Evolutionary conservation across 1,140 invertebrate genomes (phyloP).

Genomic region (Drosophila triauraria): DNA sequence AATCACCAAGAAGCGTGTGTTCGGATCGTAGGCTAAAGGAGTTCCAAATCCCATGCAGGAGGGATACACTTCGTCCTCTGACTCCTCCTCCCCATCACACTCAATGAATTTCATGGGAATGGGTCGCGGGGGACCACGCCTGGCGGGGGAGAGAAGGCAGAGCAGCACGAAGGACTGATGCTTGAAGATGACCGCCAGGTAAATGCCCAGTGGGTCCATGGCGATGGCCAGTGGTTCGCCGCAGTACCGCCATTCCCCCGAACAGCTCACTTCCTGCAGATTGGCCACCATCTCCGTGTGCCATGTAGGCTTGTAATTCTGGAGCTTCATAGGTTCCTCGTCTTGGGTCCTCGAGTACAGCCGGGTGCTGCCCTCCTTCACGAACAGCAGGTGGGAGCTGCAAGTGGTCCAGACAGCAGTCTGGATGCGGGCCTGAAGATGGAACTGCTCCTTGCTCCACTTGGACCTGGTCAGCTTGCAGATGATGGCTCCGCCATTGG

Average conservation of each 20-base stretch:
- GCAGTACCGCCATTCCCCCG: background rate
- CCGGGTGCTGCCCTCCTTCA: background rate
- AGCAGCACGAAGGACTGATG: slow-evolving; percentile 37
- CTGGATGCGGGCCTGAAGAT: slow-evolving; percentile 9
- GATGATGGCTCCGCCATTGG: background rate
- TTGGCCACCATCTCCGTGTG: slow-evolving; percentile 2
- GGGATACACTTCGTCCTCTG: slow-evolving; percentile 1
- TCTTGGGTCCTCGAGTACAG: slow-evolving; percentile 3
- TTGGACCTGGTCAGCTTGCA: background rate
- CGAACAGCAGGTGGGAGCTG: slow-evolving; percentile 24
- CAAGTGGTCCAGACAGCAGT: slow-evolving; percentile 38
- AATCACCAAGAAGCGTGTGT: background rate
- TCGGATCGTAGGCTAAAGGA: background rate
- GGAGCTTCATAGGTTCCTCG: background rate
- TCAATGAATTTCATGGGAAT: slow-evolving; percentile 12
- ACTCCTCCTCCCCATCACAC: background rate
- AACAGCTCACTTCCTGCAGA: background rate
- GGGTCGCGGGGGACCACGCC: background rate
- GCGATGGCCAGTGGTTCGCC: slow-evolving; percentile 13
- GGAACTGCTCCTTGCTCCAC: background rate
- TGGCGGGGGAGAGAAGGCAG: background rate
- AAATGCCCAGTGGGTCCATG: slow-evolving; percentile 32
- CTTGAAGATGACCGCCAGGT: slow-evolving; percentile 44
- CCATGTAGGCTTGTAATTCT: background rate
- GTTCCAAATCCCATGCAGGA: slow-evolving; percentile 24